Conservation (phyloP, 2,797 vertebrate species). For the Muraenolepis orangiensis region DNA sequence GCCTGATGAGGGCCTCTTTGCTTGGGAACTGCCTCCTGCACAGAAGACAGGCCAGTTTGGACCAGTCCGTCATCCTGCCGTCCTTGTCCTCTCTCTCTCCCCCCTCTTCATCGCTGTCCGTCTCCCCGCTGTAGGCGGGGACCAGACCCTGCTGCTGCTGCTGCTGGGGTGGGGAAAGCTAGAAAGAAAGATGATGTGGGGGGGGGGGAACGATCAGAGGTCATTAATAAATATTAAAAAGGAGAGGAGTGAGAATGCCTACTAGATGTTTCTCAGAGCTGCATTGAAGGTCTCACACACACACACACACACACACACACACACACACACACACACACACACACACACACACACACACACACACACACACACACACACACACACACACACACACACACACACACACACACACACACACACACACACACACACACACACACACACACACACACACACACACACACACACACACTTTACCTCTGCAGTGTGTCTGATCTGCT, state of each 20-base stretch:
- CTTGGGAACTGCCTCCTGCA: conserved; percentile 90
- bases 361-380: not conserved
- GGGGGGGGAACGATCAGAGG: not conserved
- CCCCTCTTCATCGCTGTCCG: conserved; percentile 84
- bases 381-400: not conserved
- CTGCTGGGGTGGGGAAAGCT: conserved; percentile 69
- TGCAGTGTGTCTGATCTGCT: conserved; percentile 78
- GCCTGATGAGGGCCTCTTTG: conserved; percentile 87
- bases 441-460: not conserved
- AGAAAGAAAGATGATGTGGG: not conserved
- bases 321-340: not conserved
- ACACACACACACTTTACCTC: conserved; percentile 56
- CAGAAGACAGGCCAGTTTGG: conserved; percentile 86
- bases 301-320: not conserved
- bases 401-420: too few relatives aligned
- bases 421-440: too few relatives aligned
- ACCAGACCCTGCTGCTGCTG: conserved; percentile 76
- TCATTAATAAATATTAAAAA: not conserved
- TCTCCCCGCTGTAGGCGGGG: conserved; percentile 84
- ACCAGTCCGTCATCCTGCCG: conserved; percentile 86
- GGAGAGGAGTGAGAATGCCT: not conserved
- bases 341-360: not conserved
- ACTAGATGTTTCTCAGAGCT: not conserved
- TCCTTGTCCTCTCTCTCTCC: conserved; percentile 78
- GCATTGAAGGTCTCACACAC: not conserved